These are phyloP conservation scores for Pseudococcus longispinus DNA, from an alignment of 2,888 invertebrate species.

Conservation along the genomic window DNA sequence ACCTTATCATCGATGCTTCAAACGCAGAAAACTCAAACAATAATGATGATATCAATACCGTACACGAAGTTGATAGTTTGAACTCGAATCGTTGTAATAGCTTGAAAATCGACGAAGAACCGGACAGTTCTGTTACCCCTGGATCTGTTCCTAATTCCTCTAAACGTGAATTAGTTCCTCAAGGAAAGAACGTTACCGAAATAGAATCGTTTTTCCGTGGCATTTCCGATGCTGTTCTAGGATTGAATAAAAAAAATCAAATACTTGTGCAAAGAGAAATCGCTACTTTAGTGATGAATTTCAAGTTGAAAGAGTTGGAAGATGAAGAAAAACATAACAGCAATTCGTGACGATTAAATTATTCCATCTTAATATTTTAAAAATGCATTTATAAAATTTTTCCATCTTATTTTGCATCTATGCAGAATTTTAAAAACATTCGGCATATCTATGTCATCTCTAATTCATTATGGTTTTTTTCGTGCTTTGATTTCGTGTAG, in stretches of 20 bases:
- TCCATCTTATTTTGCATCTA: too few species aligned
- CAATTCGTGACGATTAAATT: neutral
- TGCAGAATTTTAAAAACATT: too few species aligned
- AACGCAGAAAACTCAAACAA: neutral
- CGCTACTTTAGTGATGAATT: constrained; percentile 40
- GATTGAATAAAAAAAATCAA: constrained; percentile 40
- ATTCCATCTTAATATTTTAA: neutral
- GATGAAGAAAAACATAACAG: constrained; percentile 1
- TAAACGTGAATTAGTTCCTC: neutral
- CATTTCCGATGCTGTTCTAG: constrained; percentile 34
- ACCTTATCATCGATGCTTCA: neutral
- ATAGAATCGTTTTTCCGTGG: constrained; percentile 49
- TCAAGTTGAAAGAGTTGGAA: constrained; percentile 44
- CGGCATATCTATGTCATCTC: neutral
- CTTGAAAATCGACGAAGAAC: neutral
- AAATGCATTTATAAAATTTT: neutral
- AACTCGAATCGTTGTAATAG: neutral
- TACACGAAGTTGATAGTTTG: neutral
- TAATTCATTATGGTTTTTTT: neutral
- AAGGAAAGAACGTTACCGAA: neutral
- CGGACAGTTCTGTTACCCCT: neutral
- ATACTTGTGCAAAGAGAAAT: constrained; percentile 33
- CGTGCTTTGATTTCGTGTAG: neutral
- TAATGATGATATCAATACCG: neutral
- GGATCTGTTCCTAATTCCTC: neutral